phyloP scores from a whole-genome alignment of 92 coral and sea anemone species.

The Virgularia gustaviana region DNA sequence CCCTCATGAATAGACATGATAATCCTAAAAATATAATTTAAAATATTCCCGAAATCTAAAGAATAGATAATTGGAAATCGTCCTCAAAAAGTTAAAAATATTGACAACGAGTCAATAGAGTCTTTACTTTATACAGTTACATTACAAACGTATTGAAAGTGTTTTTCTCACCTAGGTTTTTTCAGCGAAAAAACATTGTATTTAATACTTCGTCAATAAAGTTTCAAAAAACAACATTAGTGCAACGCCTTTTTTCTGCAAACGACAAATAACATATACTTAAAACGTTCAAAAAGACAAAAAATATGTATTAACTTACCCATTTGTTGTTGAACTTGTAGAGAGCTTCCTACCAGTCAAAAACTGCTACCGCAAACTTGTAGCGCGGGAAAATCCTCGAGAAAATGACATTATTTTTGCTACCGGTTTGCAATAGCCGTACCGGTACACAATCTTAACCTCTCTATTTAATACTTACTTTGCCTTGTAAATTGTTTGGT shows the following conservation, averaged over 20 bases:
- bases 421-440: neutral
- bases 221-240: neutral
- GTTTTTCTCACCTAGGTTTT: neutral
- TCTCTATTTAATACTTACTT: no score
- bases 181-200: neutral
- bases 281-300: neutral
- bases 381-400: constrained; percentile 3
- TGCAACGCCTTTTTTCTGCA: neutral
- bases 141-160: neutral
- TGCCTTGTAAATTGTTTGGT: no score
- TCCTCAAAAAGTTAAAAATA: neutral
- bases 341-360: neutral
- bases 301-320: neutral
- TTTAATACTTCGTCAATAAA: neutral
- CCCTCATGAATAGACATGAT: neutral
- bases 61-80: neutral
- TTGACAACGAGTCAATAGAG: neutral
- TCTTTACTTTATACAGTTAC: neutral
- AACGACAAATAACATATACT: neutral
- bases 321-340: neutral
- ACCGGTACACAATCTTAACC: neutral
- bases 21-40: neutral
- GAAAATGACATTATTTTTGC: constrained; percentile 3
- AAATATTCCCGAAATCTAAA: neutral
- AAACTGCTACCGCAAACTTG: constrained; percentile 4